These are phyloP conservation scores for Lacerta bilineata DNA, from an alignment of 2,797 vertebrate species.

Conservation along the genomic window DNA sequence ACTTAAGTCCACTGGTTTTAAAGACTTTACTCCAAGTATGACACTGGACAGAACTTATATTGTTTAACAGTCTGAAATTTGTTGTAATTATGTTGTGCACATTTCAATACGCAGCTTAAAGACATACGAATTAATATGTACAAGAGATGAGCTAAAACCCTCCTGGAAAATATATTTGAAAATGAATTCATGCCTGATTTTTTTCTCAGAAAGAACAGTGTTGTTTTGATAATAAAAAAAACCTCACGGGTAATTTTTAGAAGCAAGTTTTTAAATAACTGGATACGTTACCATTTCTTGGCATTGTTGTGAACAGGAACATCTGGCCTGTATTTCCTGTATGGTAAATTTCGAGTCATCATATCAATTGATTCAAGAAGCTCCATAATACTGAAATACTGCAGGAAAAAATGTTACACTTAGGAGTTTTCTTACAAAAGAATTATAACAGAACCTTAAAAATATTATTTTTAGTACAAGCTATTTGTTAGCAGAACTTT, in stretches of 20 bases:
- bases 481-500: neutral
- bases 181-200: neutral
- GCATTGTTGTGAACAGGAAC: constrained; percentile 86
- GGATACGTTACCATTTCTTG: constrained; percentile 84
- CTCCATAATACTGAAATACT: constrained; percentile 98
- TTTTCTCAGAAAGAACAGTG: neutral
- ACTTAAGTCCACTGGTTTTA: no score
- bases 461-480: neutral
- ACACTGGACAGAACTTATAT: no score
- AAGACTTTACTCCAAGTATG: no score
- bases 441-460: neutral
- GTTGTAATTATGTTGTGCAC: neutral
- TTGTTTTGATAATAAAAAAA: neutral
- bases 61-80: neutral
- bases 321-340: constrained; percentile 92
- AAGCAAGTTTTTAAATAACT: constrained; percentile 7
- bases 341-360: constrained; percentile 96
- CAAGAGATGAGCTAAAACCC: neutral
- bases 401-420: constrained; percentile 17
- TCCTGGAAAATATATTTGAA: neutral
- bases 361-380: constrained; percentile 95
- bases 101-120: neutral
- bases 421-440: constrained; percentile 2
- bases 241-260: constrained; percentile 8
- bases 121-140: neutral